A percentile compares a stretch with the other conserved stretches of the same genome.
Conservation (phyloP, 2,113 vertebrate genomes). For the Mesembrinibis cayennensis region DNA sequence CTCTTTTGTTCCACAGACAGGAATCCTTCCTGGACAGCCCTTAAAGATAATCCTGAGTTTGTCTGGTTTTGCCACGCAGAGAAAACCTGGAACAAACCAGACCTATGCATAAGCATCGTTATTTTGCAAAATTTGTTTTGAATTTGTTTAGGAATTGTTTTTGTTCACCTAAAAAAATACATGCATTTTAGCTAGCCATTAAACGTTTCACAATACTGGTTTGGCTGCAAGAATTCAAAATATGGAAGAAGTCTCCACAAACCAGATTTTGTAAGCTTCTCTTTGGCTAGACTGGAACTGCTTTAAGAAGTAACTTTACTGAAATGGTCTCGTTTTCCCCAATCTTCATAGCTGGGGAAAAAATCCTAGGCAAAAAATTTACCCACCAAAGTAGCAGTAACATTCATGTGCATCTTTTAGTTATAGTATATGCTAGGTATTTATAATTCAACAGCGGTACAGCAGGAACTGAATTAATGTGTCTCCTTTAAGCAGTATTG, state of each 20-base stretch:
- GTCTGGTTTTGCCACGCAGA: constrained; percentile 80
- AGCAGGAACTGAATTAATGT: background rate
- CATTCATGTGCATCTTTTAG: background rate
- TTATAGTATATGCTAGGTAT: background rate
- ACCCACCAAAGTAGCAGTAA: background rate
- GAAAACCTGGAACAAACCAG: constrained; percentile 83
- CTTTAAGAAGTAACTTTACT: background rate
- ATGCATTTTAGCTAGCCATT: background rate
- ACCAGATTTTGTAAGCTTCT: background rate
- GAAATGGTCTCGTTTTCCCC: background rate
- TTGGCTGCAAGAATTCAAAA: background rate
- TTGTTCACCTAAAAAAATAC: background rate
- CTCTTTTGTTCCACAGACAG: constrained; percentile 83
- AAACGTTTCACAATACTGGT: background rate
- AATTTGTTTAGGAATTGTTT: background rate
- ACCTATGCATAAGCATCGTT: background rate
- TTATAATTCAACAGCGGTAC: background rate
- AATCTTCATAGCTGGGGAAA: background rate
- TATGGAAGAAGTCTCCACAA: background rate
- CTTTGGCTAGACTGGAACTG: background rate
- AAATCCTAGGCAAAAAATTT: background rate
- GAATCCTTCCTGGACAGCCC: constrained; percentile 79
- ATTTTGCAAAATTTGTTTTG: background rate
- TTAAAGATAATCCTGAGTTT: constrained; percentile 79
- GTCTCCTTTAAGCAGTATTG: background rate